Evolutionary conservation across 2,113 vertebrate species (phyloP).

Genomic region (Cyprinodon brontotheroides): DNA sequence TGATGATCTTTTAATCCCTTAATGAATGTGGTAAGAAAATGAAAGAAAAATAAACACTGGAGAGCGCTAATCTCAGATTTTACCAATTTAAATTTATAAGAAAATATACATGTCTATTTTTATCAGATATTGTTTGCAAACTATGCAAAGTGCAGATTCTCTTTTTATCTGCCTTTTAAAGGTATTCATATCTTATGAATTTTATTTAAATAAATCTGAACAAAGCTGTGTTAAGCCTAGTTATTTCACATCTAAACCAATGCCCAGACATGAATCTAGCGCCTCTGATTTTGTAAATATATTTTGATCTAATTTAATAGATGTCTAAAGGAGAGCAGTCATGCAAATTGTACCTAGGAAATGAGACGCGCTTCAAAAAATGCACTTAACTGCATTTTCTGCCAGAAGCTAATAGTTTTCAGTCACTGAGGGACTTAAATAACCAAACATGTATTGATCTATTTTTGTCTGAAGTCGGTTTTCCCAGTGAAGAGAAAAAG

Average conservation of each 20-base stretch:
- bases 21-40: not conserved
- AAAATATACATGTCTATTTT: not conserved
- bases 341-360: not conserved
- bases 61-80: not conserved
- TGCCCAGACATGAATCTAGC: not conserved
- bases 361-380: not conserved
- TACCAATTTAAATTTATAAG: not conserved
- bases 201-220: not conserved
- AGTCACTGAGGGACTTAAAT: conserved; percentile 16
- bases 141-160: not conserved
- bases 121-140: not conserved
- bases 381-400: not conserved
- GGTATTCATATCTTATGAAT: not conserved
- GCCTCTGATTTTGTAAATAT: not conserved
- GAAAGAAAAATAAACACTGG: not conserved
- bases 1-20: conserved; percentile 6
- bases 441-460: conserved; percentile 10
- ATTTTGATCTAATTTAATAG: not conserved
- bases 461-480: conserved; percentile 18
- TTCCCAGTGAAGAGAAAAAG: conserved; percentile 1
- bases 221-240: not conserved
- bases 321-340: no score
- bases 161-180: not conserved
- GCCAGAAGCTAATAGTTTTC: conserved; percentile 2
- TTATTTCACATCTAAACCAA: not conserved